A percentile compares a stretch with the other conserved stretches of the same genome.
phyloP scores from a whole-genome alignment of 2,113 vertebrate genomes.

The Phyllopteryx taeniolatus region DNA sequence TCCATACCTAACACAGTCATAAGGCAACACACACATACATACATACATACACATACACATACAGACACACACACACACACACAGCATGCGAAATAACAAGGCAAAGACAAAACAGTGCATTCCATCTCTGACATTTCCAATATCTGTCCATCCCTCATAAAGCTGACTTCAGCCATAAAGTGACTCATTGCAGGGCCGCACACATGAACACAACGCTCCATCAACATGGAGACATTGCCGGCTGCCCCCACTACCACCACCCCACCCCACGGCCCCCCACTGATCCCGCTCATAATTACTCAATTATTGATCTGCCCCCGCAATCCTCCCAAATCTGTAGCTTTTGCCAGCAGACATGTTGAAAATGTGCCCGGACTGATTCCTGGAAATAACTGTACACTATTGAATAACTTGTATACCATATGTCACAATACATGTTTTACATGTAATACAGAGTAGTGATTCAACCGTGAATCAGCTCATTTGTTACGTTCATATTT shows the following conservation, averaged over 20 bases:
- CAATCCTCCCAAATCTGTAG: conserved; percentile 15
- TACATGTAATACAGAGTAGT: neutral
- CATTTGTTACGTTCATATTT: too few species aligned
- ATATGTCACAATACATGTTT: too few species aligned
- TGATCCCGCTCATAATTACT: conserved; percentile 36
- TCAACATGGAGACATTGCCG: conserved; percentile 21
- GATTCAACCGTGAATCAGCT: neutral
- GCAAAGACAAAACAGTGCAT: conserved; percentile 67
- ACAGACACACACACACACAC: conserved; percentile 1
- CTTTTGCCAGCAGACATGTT: conserved; percentile 2
- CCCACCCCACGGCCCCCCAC: conserved; percentile 11
- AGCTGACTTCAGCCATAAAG: conserved; percentile 60
- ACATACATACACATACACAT: conserved; percentile 27
- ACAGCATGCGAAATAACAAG: conserved; percentile 67
- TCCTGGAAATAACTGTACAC: neutral
- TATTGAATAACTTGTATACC: neutral
- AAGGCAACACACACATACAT: conserved; percentile 57
- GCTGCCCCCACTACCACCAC: neutral
- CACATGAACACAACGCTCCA: conserved; percentile 51
- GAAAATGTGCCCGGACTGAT: neutral
- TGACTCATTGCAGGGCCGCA: conserved; percentile 48
- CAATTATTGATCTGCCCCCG: conserved; percentile 31
- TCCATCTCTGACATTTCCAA: conserved; percentile 72
- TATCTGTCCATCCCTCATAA: conserved; percentile 69
- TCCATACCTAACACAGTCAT: conserved; percentile 69